Evolutionary conservation across 2,113 vertebrate species (phyloP), one percentile per base, ranked within the genome.

Genomic region (Thinocorus orbignyianus): DNA sequence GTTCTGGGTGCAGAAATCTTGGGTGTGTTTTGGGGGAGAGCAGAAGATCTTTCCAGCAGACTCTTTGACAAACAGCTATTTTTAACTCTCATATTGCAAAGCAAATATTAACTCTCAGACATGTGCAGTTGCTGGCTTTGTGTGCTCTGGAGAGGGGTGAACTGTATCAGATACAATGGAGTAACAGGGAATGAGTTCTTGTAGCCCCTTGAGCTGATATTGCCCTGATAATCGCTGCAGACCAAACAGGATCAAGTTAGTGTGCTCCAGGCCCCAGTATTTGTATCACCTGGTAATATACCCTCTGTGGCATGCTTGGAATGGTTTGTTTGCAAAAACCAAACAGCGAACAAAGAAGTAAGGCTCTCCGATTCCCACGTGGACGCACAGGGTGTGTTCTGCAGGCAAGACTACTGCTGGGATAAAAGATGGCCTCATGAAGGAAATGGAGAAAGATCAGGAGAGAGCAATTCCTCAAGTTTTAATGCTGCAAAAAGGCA

Each of bases 41-140:
- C 80, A 78, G 68, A 70, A 90, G 65, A 35, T 25, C 81, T 90
- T 70, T 39, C 79, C 61, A 88, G 85, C 52, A 60, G 41, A 69
- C 60, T 72, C 73, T 91, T 79, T 58, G 86, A 25, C 57, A 68
- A 86, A 91, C 19, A 66, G 22, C 86, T 98, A 85, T 97, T 97
- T 96, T 97, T 96, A 97, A 95, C 87, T 86, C 78, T 87, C 78
- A 65, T 71, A 37, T 72, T 91, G 66, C 81, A 96, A 93, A 96
- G 91, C 88, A 97, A 98, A 97, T 95, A 88, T 97, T 97, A 97
- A 96, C 80, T 66, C 80, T 88, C 71, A 86, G 95, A 80, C 93
- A 70, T 80, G 81, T 55, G 58, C 91, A 66, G 37, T 62, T 71
- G 18, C 33, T 78, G 70, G 86, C 58, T 82, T 95, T 90, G 66